Conservation (phyloP, 2,797 vertebrate genomes). For the Microctenopoma steveboyesi region DNA sequence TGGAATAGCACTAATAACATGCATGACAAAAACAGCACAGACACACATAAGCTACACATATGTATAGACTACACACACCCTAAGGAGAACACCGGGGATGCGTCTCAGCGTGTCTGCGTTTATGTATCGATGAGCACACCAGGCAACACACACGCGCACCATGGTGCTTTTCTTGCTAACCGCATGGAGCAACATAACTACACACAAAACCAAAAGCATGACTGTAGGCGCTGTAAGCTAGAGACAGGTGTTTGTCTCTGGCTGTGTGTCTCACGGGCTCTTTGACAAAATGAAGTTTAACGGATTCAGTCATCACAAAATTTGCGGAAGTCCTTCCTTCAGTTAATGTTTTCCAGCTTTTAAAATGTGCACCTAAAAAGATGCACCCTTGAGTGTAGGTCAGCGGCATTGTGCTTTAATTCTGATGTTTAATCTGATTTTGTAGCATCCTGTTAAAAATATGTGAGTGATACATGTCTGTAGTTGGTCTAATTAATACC, state of each 20-base stretch:
- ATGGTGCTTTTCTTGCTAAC: conserved; percentile 23
- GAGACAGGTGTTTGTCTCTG: conserved; percentile 22
- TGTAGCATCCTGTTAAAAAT: too few relatives aligned
- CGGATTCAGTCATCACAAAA: not conserved
- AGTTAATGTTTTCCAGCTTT: too few relatives aligned
- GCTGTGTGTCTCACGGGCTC: conserved; percentile 14
- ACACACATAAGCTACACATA: not conserved
- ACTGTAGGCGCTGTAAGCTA: conserved; percentile 17
- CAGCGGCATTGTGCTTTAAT: too few relatives aligned
- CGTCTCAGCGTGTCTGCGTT: conserved; percentile 53
- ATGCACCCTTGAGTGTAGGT: too few relatives aligned
- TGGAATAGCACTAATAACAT: conserved; percentile 23
- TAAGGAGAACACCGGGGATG: conserved; percentile 47
- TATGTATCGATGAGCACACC: conserved; percentile 59
- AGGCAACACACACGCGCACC: conserved; percentile 23
- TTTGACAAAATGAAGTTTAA: conserved; percentile 11
- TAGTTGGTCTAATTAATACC: too few relatives aligned
- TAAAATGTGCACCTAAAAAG: too few relatives aligned
- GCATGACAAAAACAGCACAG: conserved; percentile 2
- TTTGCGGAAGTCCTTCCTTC: not conserved
- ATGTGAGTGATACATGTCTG: too few relatives aligned
- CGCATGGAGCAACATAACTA: conserved; percentile 31
- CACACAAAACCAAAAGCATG: conserved; percentile 34
- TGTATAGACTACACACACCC: conserved; percentile 9
- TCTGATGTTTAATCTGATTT: too few relatives aligned